Conservation (phyloP, 1,140 invertebrate species). For the Ceratosolen solmsi region DNA sequence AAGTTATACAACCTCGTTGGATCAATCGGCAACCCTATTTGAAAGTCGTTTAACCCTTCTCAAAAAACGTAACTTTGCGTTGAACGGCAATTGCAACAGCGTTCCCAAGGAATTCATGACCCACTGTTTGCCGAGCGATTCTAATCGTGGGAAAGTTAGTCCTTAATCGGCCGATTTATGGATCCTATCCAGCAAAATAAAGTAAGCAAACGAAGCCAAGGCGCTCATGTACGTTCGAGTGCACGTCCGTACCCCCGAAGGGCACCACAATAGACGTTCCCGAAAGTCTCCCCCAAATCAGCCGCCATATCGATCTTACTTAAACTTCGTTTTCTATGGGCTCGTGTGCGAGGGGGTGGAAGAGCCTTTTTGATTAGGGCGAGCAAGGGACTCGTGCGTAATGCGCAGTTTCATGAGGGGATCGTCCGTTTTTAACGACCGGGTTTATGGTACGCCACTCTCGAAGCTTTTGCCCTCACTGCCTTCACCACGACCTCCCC, state of each 20-base stretch:
- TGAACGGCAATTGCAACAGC: not conserved
- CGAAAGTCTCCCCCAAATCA: not conserved
- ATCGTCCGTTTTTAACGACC: not conserved
- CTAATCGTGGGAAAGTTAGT: not conserved
- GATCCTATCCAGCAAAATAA: too few species aligned
- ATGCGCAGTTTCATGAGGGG: not conserved
- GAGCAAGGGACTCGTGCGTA: not conserved
- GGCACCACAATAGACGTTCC: not conserved
- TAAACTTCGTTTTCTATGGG: not conserved
- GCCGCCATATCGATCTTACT: slow-evolving; percentile 19
- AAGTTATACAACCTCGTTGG: not conserved
- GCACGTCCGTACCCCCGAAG: too few species aligned
- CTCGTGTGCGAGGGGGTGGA: too few species aligned
- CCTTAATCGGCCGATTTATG: too few species aligned
- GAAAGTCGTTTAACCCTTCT: not conserved
- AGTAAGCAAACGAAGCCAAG: not conserved
- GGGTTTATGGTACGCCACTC: not conserved
- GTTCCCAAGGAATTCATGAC: not conserved
- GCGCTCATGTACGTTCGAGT: not conserved
- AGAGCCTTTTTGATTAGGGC: not conserved
- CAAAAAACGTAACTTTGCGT: not conserved
- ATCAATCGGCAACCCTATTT: not conserved
- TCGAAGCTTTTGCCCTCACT: not conserved
- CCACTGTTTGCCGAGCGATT: not conserved
- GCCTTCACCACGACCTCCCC: too few species aligned